Evolutionary conservation across 92 coral and sea anemone genomes (phyloP), one percentile per base, ranked within the genome.

Genomic region (Epizoanthus rinbou): DNA sequence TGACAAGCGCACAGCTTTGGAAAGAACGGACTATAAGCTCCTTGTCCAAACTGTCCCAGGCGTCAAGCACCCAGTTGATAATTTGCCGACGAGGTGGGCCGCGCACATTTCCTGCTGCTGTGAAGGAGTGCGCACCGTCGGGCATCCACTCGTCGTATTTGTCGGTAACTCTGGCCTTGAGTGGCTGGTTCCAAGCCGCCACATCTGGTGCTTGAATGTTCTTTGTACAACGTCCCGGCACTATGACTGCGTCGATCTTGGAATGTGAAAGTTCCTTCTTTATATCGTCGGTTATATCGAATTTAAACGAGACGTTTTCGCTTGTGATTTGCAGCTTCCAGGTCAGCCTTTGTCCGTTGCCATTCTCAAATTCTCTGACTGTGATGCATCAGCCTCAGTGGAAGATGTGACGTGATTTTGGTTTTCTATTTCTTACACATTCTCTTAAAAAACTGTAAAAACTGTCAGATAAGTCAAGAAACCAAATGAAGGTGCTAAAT

Each of bases 351-450:
- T 31, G 71, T 43, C 16, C 82, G 25, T 79, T 68, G 88, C 85
- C 79, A 85, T 75, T 31, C 88, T 15, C 80, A n/a, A 78, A 78
- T 78, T 78, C 85, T 78, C 80, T 64, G 88, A 78, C 88, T 85
- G 84, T 33, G 84, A 85, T 64, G 88, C 80, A 85, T 78, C 81
- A 60, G 84, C 79, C 82, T 75, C 87, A 74, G 80, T 25, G 80
- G 63, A 74, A 74, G 80, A 74, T 74, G 80, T 74, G 80, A 74
- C 80, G 63, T 74, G 80, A 74, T 74, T 62, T 39, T 47, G 80
- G 80, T 74, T 62, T 74, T 57, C 50, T 74, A 74, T 74, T 74
- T 74, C 37, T 74, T 39, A 74, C 80, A 74, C 80, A 15, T 68
- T 68, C 74, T 35, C 74, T 68, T 68, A 68, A 68, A 68, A 68